Evolutionary conservation across 2,113 vertebrate genomes (phyloP), one percentile per base, ranked within the genome.

Genomic region (Hucho hucho): DNA sequence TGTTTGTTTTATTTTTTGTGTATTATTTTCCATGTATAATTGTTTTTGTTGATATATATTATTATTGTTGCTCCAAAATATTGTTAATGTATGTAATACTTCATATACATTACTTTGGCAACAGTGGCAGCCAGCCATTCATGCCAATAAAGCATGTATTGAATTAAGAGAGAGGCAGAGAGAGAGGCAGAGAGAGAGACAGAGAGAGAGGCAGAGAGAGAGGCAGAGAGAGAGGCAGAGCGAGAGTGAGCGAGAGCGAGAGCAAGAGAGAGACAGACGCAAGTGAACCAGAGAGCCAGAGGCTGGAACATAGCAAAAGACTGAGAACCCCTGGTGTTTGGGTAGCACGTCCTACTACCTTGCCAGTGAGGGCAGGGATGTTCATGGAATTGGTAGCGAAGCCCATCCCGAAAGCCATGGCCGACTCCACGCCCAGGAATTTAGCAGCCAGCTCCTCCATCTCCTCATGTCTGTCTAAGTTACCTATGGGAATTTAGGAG

Each of bases 381-480:
- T 98, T 98, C 96, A 98, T 98, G 59, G 96, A 98, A 81, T 98
- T 98, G 71, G 97, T 98, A 43, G 97, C 96, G 79, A 98, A 98
- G 3, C 97, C 97, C 97, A 98, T 98, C 74, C 96, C 96, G 46
- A 97, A 98, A 0, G 91, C 79, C 97, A 98, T 97, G 76, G 97
- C 96, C 20, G 97, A 94, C 83, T 98, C 97, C 79, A 98, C 96
- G 18, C 97, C 96, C 73, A 98, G 92, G 81, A 97, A 98, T 64
- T 84, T 89, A 28, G 97, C 97, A 70, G 94, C 88, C 76, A 96
- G 91, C 68, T 92, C 92, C 86, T 98, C 97, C 90, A 98, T 74
- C 70, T 97, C 95, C 86, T 97, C 95, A 1, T 98, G 96, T 70
- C 92, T 95, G 84, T 97, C 95, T 82, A 98, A 88, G 87, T 98